Evolutionary conservation across 1,140 invertebrate species (phyloP).

Genomic region (Bursaphelenchus mucronatus): DNA sequence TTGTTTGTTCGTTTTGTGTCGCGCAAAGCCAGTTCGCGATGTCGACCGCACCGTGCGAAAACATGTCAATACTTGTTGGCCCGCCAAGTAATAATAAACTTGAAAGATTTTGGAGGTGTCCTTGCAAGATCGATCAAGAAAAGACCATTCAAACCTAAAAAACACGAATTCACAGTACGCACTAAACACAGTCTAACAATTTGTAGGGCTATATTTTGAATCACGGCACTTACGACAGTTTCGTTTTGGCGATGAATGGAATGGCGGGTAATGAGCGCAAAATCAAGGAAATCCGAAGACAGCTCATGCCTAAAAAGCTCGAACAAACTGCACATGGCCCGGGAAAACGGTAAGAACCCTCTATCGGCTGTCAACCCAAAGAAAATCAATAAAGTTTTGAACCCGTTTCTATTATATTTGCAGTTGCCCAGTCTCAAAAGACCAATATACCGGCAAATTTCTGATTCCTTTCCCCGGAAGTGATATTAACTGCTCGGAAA

Average conservation of each 20-base stretch:
- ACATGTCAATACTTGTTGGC: no score
- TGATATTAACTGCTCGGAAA: background rate
- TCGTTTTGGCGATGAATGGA: background rate
- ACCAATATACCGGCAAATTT: background rate
- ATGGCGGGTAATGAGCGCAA: background rate
- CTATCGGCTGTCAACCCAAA: background rate
- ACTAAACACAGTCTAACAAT: background rate
- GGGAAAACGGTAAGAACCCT: conserved; percentile 10
- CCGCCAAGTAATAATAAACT: no score
- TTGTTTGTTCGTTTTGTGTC: no score
- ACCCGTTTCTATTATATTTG: background rate
- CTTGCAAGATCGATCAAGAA: background rate
- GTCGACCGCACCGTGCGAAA: no score
- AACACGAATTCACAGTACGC: background rate
- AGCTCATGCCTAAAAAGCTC: conserved; percentile 5
- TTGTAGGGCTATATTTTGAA: conserved; percentile 14
- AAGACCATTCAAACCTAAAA: conserved; percentile 6
- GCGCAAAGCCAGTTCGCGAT: no score
- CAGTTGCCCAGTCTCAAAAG: conserved; percentile 6
- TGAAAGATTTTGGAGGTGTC: background rate
- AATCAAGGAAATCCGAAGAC: conserved; percentile 4
- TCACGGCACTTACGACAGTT: background rate
- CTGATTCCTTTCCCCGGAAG: conserved; percentile 8
- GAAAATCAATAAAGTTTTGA: background rate
- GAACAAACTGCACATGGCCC: background rate